Conservation (phyloP, 2,888 invertebrate genomes). For the Rhogogaster chlorosoma region DNA sequence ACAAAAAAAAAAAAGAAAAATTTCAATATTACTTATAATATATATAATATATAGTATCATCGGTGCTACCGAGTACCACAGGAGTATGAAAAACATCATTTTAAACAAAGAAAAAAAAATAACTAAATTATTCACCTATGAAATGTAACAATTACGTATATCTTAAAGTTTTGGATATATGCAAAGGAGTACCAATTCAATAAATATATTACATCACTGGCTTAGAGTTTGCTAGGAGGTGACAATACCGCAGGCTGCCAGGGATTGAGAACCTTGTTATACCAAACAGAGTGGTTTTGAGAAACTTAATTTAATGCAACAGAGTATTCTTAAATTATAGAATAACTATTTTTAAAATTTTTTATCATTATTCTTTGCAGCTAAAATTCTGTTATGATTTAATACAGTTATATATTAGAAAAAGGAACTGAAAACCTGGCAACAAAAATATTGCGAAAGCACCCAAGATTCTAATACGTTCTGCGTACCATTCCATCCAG, state of each 20-base stretch:
- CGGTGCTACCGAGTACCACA: slow-evolving; percentile 22
- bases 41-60: neutral
- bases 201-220: slow-evolving; percentile 46
- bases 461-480: slow-evolving; percentile 26
- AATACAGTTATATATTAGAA: neutral
- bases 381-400: slow-evolving; percentile 5
- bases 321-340: neutral
- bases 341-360: too few species aligned
- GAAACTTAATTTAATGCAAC: neutral
- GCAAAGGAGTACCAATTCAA: slow-evolving; percentile 11
- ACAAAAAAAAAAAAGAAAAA: neutral
- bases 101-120: slow-evolving; percentile 1
- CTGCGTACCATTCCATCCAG: slow-evolving; percentile 45
- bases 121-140: slow-evolving; percentile 40
- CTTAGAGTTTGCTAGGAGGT: slow-evolving; percentile 44
- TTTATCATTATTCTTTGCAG: neutral
- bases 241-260: slow-evolving; percentile 32
- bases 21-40: neutral
- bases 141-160: slow-evolving; percentile 34
- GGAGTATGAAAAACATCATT: slow-evolving; percentile 43
- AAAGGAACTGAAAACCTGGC: neutral
- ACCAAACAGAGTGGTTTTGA: neutral
- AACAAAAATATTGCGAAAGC: slow-evolving; percentile 13
- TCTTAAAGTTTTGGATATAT: slow-evolving; percentile 12
- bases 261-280: slow-evolving; percentile 1